These are phyloP conservation scores for Macquaria ambigua DNA, from an alignment of 2,113 vertebrate species.

Conservation along the genomic window DNA sequence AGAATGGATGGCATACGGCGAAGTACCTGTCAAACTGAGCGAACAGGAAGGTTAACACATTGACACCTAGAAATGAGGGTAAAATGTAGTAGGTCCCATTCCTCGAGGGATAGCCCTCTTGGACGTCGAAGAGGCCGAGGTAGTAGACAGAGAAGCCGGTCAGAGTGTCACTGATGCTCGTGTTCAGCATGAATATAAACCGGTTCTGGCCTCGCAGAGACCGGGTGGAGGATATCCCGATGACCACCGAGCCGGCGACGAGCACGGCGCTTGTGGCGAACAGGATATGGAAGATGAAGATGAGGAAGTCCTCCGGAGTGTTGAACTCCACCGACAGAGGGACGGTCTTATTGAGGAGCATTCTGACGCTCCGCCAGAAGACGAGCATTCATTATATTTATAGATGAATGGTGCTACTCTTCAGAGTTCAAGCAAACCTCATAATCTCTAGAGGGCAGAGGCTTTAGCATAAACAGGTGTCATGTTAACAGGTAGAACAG, in stretches of 20 bases:
- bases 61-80: constrained; percentile 85
- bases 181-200: constrained; percentile 87
- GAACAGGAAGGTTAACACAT: constrained; percentile 85
- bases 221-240: constrained; percentile 75
- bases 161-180: constrained; percentile 85
- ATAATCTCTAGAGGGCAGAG: background rate
- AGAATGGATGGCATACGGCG: constrained; percentile 84
- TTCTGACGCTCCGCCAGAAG: constrained; percentile 48
- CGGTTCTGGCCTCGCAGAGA: constrained; percentile 84
- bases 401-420: background rate
- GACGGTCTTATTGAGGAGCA: constrained; percentile 75
- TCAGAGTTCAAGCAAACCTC: background rate
- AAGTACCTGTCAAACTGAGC: constrained; percentile 86
- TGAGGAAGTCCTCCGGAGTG: constrained; percentile 74
- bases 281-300: constrained; percentile 83
- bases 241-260: constrained; percentile 81
- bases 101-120: constrained; percentile 84
- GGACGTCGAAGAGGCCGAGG: constrained; percentile 86
- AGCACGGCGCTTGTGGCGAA: constrained; percentile 80
- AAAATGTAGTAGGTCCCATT: constrained; percentile 84
- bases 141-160: constrained; percentile 85
- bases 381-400: constrained; percentile 11
- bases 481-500: background rate
- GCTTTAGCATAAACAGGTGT: background rate
- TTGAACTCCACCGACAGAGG: constrained; percentile 80